Evolutionary conservation across 2,113 vertebrate genomes (phyloP).

Genomic region (Chlamydotis undulata): DNA sequence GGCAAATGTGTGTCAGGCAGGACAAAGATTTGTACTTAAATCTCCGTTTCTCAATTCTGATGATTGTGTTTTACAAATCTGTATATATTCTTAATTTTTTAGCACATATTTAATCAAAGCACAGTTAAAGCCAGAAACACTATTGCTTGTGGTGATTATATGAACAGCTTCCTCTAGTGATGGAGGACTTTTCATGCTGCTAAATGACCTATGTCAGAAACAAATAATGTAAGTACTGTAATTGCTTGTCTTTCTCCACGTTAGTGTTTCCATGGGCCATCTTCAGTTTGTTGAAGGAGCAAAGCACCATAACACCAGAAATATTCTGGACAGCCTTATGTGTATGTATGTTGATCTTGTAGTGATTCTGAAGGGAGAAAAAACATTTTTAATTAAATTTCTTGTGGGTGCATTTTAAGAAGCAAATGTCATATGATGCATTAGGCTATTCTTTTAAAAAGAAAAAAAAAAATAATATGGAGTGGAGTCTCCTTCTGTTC

Average conservation of each 20-base stretch:
- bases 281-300: background rate
- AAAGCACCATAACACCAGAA: background rate
- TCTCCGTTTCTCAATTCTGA: background rate
- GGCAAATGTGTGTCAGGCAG: background rate
- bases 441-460: background rate
- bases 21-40: background rate
- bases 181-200: background rate
- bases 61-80: background rate
- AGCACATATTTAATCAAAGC: background rate
- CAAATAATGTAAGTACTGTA: background rate
- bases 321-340: background rate
- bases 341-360: background rate
- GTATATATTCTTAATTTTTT: background rate
- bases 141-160: background rate
- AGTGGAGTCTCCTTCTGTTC: background rate
- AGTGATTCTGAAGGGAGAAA: background rate
- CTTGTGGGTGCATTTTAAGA: background rate
- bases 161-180: background rate
- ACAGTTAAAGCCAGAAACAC: background rate
- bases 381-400: background rate
- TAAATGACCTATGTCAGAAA: background rate
- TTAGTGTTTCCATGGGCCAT: background rate
- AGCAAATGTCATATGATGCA: background rate
- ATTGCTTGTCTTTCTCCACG: background rate
- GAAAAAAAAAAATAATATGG: background rate